Base-by-base conservation (phyloP, 2,113 vertebrate species). In the Pycnonotus jocosus region DNA sequence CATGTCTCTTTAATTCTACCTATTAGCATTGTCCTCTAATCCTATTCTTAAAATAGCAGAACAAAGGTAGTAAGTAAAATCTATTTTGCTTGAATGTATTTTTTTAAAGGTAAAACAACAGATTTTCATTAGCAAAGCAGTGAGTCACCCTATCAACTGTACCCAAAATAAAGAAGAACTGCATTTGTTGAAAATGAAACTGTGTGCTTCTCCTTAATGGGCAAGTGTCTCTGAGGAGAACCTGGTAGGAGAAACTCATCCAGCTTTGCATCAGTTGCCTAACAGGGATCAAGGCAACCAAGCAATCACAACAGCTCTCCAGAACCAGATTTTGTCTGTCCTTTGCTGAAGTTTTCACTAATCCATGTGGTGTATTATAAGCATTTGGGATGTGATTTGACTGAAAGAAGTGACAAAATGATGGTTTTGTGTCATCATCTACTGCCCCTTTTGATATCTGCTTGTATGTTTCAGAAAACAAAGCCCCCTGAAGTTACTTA, bases 101-200 rank as follows among this genome's bases (percentile, higher is more conserved):
- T 97, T 88, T 93, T 90, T 86, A 88, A 94, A 96, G 93, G 85
- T 37, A 51, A 66, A 94, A 27, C 38, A 84, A 54, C 66, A 81
- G 87, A 93, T 40, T 96, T 97, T 91, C 96, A 90, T 97, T 95
- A 97, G 40, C 69, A 90, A 83, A 93, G 86, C 78, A 71, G 82
- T 97, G 97, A 98, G 81, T 97, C 96, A 98, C 38, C 76, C 82
- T 96, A 88, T 96, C 96, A 91, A 56, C 93, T 95, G 81, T 87
- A 94, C 74, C 80, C 95, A 94, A 92, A 97, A 97, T 95, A 97
- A 97, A 95, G 92, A 95, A 91, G 89, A 97, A 86, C 89, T 71
- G 60, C 88, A 94, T 96, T 96, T 89, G 79, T 58, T 96, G 92
- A 97, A 95, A 97, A 5, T 81, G 81, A 97, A 97, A 93, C 92